These are phyloP conservation scores for Scomber scombrus DNA, from an alignment of 2,113 vertebrate genomes.

Conservation along the genomic window DNA sequence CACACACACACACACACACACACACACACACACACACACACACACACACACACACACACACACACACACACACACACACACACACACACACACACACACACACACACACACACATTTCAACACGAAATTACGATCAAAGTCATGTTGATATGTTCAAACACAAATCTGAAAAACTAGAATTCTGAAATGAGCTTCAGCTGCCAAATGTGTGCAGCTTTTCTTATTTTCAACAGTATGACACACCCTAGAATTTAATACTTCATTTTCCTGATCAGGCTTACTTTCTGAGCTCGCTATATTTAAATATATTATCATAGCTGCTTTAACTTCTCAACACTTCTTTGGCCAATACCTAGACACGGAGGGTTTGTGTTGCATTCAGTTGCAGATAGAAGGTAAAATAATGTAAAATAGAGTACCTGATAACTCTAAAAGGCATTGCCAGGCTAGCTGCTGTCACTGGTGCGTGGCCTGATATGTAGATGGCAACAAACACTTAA, in stretches of 20 bases:
- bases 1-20: conserved; percentile 25
- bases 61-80: conserved; percentile 29
- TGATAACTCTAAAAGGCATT: neutral
- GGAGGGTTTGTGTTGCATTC: neutral
- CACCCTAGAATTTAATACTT: neutral
- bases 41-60: conserved; percentile 34
- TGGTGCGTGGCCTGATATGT: conserved; percentile 37
- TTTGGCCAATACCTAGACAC: neutral
- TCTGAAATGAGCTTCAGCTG: neutral
- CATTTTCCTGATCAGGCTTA: neutral
- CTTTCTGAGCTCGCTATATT: neutral
- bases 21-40: conserved; percentile 33
- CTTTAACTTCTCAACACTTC: neutral
- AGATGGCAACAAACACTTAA: conserved; percentile 58
- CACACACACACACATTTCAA: conserved; percentile 23
- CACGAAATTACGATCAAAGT: no score
- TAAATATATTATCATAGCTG: conserved; percentile 1
- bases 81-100: conserved; percentile 33
- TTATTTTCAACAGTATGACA: neutral
- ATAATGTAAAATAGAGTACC: conserved; percentile 5
- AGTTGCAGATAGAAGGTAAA: neutral
- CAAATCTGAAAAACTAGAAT: neutral
- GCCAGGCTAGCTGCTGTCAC: neutral
- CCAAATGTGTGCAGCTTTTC: neutral
- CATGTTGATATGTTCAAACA: neutral